Evolutionary conservation across 2,797 vertebrate species (phyloP).

Genomic region (Eulemur coronatus): DNA sequence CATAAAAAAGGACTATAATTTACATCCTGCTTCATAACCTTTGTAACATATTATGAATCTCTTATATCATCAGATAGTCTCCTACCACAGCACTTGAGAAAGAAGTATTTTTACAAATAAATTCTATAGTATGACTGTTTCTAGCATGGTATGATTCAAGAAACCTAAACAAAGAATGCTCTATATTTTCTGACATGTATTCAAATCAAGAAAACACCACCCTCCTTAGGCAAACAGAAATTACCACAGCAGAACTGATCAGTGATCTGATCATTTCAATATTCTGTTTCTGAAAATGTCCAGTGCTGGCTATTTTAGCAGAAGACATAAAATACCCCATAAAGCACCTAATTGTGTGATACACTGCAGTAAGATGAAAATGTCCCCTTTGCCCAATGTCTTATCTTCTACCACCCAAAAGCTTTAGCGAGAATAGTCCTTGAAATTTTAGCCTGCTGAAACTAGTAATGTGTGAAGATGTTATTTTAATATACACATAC

Average conservation of each 20-base stretch:
- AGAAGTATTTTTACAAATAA: neutral
- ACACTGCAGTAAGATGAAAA: conserved; percentile 32
- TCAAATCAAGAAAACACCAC: conserved; percentile 29
- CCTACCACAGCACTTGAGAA: neutral
- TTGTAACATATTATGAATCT: neutral
- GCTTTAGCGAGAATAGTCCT: conserved; percentile 42
- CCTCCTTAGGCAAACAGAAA: conserved; percentile 40
- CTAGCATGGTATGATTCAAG: neutral
- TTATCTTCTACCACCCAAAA: conserved; percentile 38
- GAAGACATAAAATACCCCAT: conserved; percentile 60
- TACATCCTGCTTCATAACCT: neutral
- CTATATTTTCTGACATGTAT: conserved; percentile 1
- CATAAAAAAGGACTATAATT: neutral
- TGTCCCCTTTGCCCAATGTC: conserved; percentile 12
- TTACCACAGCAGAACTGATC: conserved; percentile 35
- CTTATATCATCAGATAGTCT: neutral
- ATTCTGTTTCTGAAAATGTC: conserved; percentile 58
- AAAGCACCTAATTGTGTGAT: conserved; percentile 64
- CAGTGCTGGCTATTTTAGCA: conserved; percentile 50
- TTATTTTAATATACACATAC: conserved; percentile 45
- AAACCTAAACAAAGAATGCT: neutral
- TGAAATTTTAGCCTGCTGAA: conserved; percentile 55
- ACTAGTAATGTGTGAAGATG: conserved; percentile 47
- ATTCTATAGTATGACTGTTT: neutral
- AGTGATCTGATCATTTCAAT: conserved; percentile 51